phyloP scores from a whole-genome alignment of 2,888 invertebrate genomes.

The Zygogramma bicolorata region DNA sequence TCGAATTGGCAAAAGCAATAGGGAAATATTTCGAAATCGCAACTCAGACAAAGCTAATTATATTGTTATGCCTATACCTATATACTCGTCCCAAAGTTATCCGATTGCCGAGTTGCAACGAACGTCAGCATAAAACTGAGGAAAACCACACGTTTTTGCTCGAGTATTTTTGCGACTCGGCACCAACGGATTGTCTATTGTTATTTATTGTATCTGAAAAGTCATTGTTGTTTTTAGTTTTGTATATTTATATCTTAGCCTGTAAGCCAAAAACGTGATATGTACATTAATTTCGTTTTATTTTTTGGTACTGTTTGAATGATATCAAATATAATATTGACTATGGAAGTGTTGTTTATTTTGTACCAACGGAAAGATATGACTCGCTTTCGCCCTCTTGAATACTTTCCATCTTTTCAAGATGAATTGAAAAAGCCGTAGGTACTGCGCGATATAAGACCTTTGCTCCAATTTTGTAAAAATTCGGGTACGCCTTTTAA shows the following conservation, averaged over 20 bases:
- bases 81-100: not conserved
- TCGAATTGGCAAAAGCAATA: not conserved
- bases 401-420: too few species aligned
- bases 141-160: not conserved
- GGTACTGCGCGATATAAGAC: too few species aligned
- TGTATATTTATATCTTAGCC: conserved; percentile 34
- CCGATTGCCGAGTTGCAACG: not conserved
- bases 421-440: too few species aligned
- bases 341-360: not conserved
- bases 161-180: not conserved
- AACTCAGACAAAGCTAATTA: not conserved
- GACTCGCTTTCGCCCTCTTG: too few species aligned
- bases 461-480: too few species aligned
- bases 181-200: not conserved
- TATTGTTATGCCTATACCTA: not conserved
- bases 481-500: too few species aligned
- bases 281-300: conserved; percentile 35
- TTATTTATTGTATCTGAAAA: not conserved
- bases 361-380: too few species aligned
- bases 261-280: conserved; percentile 40
- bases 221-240: conserved; percentile 23
- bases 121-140: not conserved
- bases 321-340: conserved; percentile 21
- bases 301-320: conserved; percentile 36
- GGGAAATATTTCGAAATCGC: not conserved